Evolutionary conservation across 1,140 invertebrate species (phyloP), one percentile per base, ranked within the genome.

Genomic region (Epicauta chinensis): DNA sequence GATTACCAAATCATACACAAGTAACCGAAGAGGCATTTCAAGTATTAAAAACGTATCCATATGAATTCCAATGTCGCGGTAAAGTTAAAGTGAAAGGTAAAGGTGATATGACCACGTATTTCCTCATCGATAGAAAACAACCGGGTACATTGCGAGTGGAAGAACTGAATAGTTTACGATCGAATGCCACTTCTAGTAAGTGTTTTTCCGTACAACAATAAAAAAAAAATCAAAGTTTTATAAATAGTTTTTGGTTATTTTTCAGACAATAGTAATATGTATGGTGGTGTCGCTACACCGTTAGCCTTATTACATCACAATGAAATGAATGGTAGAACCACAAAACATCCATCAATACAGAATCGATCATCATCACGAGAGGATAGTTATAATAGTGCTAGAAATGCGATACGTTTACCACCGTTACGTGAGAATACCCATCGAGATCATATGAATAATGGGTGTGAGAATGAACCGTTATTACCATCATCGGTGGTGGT

Each of bases 51-150:
- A 78, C 81, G 51, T 76, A 83, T 70, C 80, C 84, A 0, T 89
- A 88, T 63, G 82, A 85, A 58, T 87, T 86, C 63, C 83, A 88
- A 37, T 91, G 88, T 63, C 75, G 91, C 39, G 91, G 91, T 4
- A 86, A 85, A 58, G 87, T 94, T 1, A 91, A 91, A 71, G 90
- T 95, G 0, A 95, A 95, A 72, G 91, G 91, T 2, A 95, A 94
- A 72, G 91, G 91, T 4, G 88, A 93, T 57, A 93, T 95, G 90
- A 90, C 88, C 1, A 94, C 92, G 0, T 94, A 93, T 70, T 93
- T 94, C 65, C 74, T 92, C 0, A 83, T 82, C 6, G 86, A 90
- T 57, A 71, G 83, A 57, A 78, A 79, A 60, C 75, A 79, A 62
- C 75, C 77, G 29, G 74, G 75, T 10, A 78, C 78, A 11, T 69